A percentile compares a stretch with the other conserved stretches of the same genome.
Conservation (phyloP, 2,888 invertebrate species). For the Dryomyza anilis region DNA sequence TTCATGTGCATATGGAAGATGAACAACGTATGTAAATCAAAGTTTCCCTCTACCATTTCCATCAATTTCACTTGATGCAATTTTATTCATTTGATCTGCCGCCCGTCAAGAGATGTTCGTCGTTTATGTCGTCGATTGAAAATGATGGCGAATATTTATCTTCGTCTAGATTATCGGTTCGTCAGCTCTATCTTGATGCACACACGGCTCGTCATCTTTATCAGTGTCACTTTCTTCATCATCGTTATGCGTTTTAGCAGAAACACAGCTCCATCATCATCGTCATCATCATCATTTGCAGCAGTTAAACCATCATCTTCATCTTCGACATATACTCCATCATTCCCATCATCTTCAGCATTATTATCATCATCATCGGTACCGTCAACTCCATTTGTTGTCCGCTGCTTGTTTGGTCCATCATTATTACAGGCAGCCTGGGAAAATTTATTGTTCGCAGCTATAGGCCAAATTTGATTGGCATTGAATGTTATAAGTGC, state of each 20-base stretch:
- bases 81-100: conserved; percentile 16
- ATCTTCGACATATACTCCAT: neutral
- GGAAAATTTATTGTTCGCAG: conserved; percentile 14
- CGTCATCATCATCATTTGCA: neutral
- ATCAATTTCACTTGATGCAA: conserved; percentile 17
- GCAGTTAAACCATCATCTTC: no score
- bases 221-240: no score
- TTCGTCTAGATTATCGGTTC: conserved; percentile 11
- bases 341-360: conserved; percentile 4
- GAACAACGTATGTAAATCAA: no score
- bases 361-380: conserved; percentile 4
- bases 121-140: conserved; percentile 18
- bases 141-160: conserved; percentile 27
- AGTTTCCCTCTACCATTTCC: neutral
- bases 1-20: no score
- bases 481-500: neutral
- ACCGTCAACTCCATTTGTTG: no score
- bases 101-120: neutral
- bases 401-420: neutral
- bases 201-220: no score
- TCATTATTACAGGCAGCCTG: conserved; percentile 5
- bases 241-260: no score
- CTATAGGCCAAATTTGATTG: conserved; percentile 15
- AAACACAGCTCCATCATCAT: neutral
- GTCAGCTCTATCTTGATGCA: no score